Evolutionary conservation across 2,113 vertebrate species (phyloP), one percentile per base, ranked within the genome.

Genomic region (Trematocara marginatum): DNA sequence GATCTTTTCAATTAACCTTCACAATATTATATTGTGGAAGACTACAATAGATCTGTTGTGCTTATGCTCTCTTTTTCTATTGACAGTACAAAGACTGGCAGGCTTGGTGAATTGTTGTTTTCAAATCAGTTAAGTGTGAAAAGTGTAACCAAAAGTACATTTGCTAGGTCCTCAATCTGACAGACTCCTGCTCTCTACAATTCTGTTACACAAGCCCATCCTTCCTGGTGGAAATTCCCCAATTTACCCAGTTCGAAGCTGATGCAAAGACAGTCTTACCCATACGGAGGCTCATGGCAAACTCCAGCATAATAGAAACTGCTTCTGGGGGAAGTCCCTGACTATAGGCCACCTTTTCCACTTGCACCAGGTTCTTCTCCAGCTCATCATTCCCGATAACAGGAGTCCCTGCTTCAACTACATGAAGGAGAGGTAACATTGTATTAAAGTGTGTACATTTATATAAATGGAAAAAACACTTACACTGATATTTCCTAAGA

Each of bases 231-330:
- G 10, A 76, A 86, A 79, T 5, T 47, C n/a, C 18, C 56, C 6
- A 59, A 29, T 52, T 31, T 18, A 34, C 4, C 5, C 10, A 38
- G 1, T 11, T 6, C 8, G 53, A 7, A 51, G 3, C 6, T 52
- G 9, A 8, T 52, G 15, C n/a, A 47, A 18, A 82, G 3, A 38
- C 23, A 4, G 23, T 61, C 91, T 95, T 97, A 99, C 99, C 97
- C 88, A 98, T 96, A 82, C 94, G 97, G 52, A 97, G 97, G 93
- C 97, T 98, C 88, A 99, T 96, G 18, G 92, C 96, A 88, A 97
- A 96, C 1, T 96, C 97, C 86, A 99, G 94, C 91, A 99, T 95
- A 3, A 95, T 5, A 26, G 95, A 94, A 80, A 99, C 94, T 53
- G 54, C 96, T 89, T 98, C 96, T 26, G 98, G 95, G 6, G 96